A percentile compares a stretch with the other conserved stretches of the same genome.
These are phyloP conservation scores for Alloscopus bannaensis DNA, from an alignment of 2,888 invertebrate species.

Conservation along the genomic window DNA sequence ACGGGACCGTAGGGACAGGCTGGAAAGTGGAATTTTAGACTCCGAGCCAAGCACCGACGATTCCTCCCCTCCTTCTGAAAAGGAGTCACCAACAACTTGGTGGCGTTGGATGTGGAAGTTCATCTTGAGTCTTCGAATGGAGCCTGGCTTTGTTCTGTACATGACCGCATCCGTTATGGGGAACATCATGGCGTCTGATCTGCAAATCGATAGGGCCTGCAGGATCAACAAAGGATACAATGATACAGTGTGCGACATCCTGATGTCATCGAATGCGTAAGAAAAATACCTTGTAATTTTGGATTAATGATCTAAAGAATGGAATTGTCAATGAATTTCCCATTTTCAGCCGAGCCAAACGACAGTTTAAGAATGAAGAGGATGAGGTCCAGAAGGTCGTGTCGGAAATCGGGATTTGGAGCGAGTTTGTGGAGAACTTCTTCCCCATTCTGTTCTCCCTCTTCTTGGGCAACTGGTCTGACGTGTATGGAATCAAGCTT, in stretches of 20 bases:
- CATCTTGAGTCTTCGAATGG: slow-evolving; percentile 62
- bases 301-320: background rate
- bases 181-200: slow-evolving; percentile 70
- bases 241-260: slow-evolving; percentile 63
- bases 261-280: slow-evolving; percentile 51
- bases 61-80: background rate
- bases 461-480: slow-evolving; percentile 73
- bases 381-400: slow-evolving; percentile 67
- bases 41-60: slow-evolving; percentile 12
- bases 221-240: slow-evolving; percentile 62
- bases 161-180: slow-evolving; percentile 72
- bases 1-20: background rate
- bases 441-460: slow-evolving; percentile 71
- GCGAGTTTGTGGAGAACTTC: slow-evolving; percentile 72
- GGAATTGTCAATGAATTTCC: background rate
- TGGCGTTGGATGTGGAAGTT: slow-evolving; percentile 49
- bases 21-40: slow-evolving; percentile 27
- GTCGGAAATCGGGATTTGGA: slow-evolving; percentile 69
- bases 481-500: slow-evolving; percentile 72
- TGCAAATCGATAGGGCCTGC: slow-evolving; percentile 69
- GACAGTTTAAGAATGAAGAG: slow-evolving; percentile 33
- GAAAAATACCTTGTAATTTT: slow-evolving; percentile 1
- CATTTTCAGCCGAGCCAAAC: background rate
- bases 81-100: slow-evolving; percentile 23
- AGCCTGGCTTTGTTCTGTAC: slow-evolving; percentile 70